These are phyloP conservation scores for Caenorhabditis wallacei DNA, from an alignment of 2,888 invertebrate genomes.

Conservation along the genomic window DNA sequence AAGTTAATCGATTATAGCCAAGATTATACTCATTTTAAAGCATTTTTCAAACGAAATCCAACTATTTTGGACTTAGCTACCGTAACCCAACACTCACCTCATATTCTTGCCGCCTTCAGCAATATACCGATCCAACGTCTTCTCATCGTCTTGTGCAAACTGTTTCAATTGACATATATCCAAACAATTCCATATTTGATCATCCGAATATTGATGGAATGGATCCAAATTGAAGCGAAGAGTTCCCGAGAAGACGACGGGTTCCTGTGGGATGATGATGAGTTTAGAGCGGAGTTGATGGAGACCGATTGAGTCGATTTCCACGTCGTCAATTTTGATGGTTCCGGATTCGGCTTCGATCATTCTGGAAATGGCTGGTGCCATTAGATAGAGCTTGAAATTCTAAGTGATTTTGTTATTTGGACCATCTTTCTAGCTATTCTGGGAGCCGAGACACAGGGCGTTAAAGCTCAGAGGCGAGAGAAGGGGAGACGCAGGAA, in stretches of 20 bases:
- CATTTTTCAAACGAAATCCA: too few relatives aligned
- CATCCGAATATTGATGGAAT: slow-evolving; percentile 89
- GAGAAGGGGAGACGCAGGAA: too few relatives aligned
- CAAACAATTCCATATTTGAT: slow-evolving; percentile 91
- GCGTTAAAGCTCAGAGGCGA: too few relatives aligned
- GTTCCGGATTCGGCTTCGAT: slow-evolving; percentile 75
- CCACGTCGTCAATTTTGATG: slow-evolving; percentile 77
- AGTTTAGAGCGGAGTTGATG: slow-evolving; percentile 91
- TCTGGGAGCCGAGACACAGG: too few relatives aligned
- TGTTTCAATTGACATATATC: slow-evolving; percentile 92
- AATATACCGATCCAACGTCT: slow-evolving; percentile 90
- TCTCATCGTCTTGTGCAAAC: slow-evolving; percentile 89
- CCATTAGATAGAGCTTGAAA: neutral
- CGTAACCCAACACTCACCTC: slow-evolving; percentile 78
- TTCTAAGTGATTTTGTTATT: neutral
- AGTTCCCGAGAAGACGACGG: slow-evolving; percentile 87
- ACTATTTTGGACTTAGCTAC: neutral
- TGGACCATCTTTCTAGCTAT: neutral
- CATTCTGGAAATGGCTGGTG: slow-evolving; percentile 62
- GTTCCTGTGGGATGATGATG: slow-evolving; percentile 89
- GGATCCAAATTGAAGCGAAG: slow-evolving; percentile 95
- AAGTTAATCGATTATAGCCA: too few relatives aligned
- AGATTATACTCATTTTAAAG: too few relatives aligned
- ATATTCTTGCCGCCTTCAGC: slow-evolving; percentile 94
- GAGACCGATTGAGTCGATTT: slow-evolving; percentile 89